Evolutionary conservation across 2,113 vertebrate genomes (phyloP), one percentile per base, ranked within the genome.

Genomic region (Mormyrus iriodes): DNA sequence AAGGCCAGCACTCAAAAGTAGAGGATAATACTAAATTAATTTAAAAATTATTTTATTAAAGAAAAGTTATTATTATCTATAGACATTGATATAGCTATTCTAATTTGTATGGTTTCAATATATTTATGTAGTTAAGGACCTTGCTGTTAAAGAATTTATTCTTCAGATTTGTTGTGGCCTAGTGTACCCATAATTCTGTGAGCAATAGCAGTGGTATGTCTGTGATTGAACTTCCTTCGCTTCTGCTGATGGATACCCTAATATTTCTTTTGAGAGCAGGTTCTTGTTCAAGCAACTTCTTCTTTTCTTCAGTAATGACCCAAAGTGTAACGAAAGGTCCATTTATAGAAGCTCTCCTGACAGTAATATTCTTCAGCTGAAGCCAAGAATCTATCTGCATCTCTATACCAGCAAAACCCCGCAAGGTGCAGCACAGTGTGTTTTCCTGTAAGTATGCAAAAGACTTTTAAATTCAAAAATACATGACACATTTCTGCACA

Each of bases 231-330:
- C 44, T 46, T 8, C 10, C 79, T 44, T 46, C 8, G 3, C 79
- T 9, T 42, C 13, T 83, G 6, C 79, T 83, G 8, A 83, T 82
- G 76, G 35, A 19, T 48, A 10, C 44, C 21, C 17, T 3, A 17
- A 51, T 52, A 46, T 85, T 85, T 86, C 4, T 89, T 89, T 21
- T 92, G 39, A 87, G 87, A 10, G 88, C 91, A 98, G 97, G 92
- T 98, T 97, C 93, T 89, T 98, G 65, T 97, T 96, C 92, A 96
- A 97, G 92, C 96, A 98, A 93, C 95, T 98, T 10, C 89, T 97
- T 83, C 92, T 98, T 89, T 97, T 94, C 90, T 95, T 93, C 12
- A 94, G 95, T 79, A 90, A 93, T 0, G 94, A 96, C 58, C 91
- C 94, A 90, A 90, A 93, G 31, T 87, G 90, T 65, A 95, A 93